These are phyloP conservation scores for Babylonia areolata DNA, from an alignment of 1,140 invertebrate genomes.

Conservation along the genomic window DNA sequence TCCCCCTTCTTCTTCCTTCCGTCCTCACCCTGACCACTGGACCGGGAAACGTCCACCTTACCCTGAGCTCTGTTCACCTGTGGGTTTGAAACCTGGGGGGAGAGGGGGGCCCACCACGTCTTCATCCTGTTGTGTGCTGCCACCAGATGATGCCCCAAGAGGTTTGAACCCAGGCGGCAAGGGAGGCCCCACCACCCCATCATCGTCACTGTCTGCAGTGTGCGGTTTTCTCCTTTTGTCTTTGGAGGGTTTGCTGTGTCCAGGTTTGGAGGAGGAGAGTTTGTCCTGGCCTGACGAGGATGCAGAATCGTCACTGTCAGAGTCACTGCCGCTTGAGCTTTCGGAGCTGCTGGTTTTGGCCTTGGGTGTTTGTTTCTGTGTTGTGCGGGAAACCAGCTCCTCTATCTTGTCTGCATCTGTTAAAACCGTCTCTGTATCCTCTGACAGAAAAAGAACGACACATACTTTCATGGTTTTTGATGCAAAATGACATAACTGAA, in stretches of 20 bases:
- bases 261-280: not conserved
- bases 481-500: no score
- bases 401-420: slow-evolving; percentile 4
- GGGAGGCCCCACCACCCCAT: slow-evolving; percentile 81
- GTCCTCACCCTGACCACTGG: not conserved
- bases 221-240: not conserved
- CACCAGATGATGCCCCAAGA: not conserved
- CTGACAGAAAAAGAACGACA: not conserved
- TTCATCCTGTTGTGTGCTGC: not conserved
- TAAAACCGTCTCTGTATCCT: not conserved
- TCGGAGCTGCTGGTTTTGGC: slow-evolving; percentile 3
- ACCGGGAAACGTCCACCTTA: not conserved
- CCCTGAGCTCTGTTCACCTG: not conserved
- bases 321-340: not conserved
- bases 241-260: not conserved
- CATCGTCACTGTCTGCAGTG: slow-evolving; percentile 42
- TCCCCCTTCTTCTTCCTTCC: slow-evolving; percentile 53
- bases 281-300: slow-evolving; percentile 20
- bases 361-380: slow-evolving; percentile 24
- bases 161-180: slow-evolving; percentile 71
- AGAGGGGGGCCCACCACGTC: slow-evolving; percentile 56
- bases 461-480: not conserved
- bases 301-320: slow-evolving; percentile 29
- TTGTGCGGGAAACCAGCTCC: not conserved
- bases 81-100: slow-evolving; percentile 38